Percentiles rank a stretch among this genome's conserved stretches.
Evolutionary conservation across 1,140 invertebrate species (phyloP).

Genomic region (Hylaeus anthracinus): DNA sequence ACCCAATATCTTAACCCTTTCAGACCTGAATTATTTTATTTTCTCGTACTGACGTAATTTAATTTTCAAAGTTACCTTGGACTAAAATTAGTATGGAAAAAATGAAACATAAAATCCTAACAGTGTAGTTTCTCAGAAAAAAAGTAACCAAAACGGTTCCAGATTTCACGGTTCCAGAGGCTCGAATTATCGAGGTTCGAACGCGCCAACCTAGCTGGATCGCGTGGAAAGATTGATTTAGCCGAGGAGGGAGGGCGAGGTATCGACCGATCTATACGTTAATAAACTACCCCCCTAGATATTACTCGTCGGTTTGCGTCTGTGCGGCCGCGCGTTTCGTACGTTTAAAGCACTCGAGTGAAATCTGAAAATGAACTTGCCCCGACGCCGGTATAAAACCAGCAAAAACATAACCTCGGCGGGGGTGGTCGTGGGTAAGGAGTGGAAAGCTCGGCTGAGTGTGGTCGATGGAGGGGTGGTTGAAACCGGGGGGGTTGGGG

Average conservation of each 20-base stretch:
- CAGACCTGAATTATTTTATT: too few relatives aligned
- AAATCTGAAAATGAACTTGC: constrained; percentile 24
- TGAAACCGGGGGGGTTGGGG: too few relatives aligned
- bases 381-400: constrained; percentile 18
- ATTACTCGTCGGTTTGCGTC: not conserved
- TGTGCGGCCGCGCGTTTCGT: not conserved
- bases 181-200: too few relatives aligned
- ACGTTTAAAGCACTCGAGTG: not conserved
- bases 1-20: too few relatives aligned
- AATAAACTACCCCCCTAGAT: not conserved
- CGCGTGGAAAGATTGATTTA: constrained; percentile 13
- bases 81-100: too few relatives aligned
- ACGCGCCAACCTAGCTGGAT: not conserved
- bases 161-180: too few relatives aligned
- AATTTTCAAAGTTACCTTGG: too few relatives aligned
- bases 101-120: too few relatives aligned
- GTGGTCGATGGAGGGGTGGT: too few relatives aligned
- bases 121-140: too few relatives aligned
- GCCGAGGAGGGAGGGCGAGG: not conserved
- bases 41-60: too few relatives aligned
- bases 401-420: constrained; percentile 25
- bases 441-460: not conserved
- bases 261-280: not conserved
- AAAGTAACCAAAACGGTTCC: too few relatives aligned
- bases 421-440: not conserved